Percentiles rank a stretch among this genome's conserved stretches.
These are phyloP conservation scores for Eupithecia vulgata DNA, from an alignment of 2,888 invertebrate species.

Conservation along the genomic window DNA sequence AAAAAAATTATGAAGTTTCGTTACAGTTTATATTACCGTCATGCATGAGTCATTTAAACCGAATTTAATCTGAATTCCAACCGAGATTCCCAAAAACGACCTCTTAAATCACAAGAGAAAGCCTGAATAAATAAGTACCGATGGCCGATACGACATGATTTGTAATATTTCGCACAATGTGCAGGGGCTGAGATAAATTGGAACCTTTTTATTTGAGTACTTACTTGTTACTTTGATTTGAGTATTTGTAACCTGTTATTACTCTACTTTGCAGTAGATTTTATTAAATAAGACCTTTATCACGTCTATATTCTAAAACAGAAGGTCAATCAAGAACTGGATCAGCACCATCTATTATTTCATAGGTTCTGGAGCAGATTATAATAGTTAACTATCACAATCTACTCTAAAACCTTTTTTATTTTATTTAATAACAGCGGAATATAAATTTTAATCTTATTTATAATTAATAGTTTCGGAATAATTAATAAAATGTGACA, in stretches of 20 bases:
- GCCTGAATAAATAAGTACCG: slow-evolving; percentile 38
- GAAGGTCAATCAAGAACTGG: neutral
- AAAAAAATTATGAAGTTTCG: too few relatives aligned
- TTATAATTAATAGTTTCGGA: too few relatives aligned
- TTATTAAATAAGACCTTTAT: neutral
- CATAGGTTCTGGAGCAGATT: too few relatives aligned
- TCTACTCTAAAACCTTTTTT: too few relatives aligned
- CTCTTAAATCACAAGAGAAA: slow-evolving; percentile 46
- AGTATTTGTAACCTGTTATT: neutral
- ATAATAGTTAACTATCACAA: too few relatives aligned
- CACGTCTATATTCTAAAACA: neutral
- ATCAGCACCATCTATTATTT: neutral
- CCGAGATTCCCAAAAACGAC: slow-evolving; percentile 38
- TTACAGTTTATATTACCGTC: neutral
- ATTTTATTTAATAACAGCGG: too few relatives aligned
- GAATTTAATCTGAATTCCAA: slow-evolving; percentile 13
- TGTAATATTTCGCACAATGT: slow-evolving; percentile 45
- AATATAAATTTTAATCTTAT: too few relatives aligned
- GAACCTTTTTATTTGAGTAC: slow-evolving; percentile 29
- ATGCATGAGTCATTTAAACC: slow-evolving; percentile 6
- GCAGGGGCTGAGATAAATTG: slow-evolving; percentile 41
- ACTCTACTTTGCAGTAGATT: neutral
- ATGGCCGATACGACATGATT: slow-evolving; percentile 38
- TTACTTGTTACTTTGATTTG: neutral
- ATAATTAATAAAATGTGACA: too few relatives aligned